Base-by-base conservation (phyloP, 2,888 invertebrate genomes). In the Drosophila suboccidentalis region DNA sequence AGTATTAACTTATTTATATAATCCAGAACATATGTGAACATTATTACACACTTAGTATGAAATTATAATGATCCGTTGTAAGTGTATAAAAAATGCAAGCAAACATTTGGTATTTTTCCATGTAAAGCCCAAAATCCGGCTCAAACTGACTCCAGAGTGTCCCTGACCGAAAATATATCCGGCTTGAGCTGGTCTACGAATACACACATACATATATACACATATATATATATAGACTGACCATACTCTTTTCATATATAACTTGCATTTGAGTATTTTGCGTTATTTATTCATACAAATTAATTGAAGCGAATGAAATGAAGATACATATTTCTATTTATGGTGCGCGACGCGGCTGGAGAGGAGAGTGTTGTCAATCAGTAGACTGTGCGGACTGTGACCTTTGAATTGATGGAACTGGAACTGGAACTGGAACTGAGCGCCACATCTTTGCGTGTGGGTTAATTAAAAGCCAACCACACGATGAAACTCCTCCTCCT, bases 141-240 rank as follows among this genome's bases (percentile, higher is more conserved):
- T 74, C 39, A 47, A 80, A 71, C 79, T 53, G 74, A 55, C 17
- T 5, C 1, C 32, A 15, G 10, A 57, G 46, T 73, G 82, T 81
- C 82, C 82, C 53, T 81, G 79, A 81, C 82, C 79, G 78, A 78
- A 78, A 69, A 81, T 65, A 69, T 71, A 78, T 78, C 82, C 78
- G 69, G 74, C 49, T 64, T 53, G 22, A 81, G 41, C 79, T 71
- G 82, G 82, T 64, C 39, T 44, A 4, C 29, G 15, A 34, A 53
- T 62, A 17, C n/a, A 51, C 29, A 1, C 29, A n/a, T 53, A 34
- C 50, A 41, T 44, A 15, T 49, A 32, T 34, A 26, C 60, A 44
- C 51, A 43, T 38, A 46, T 29, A 19, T 49, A 38, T 49, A 72
- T 63, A 58, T 54, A 58, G 34, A 62, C n/a, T 50, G 39, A 29